These are phyloP conservation scores for Harlomillsia oculata DNA, from an alignment of 1,140 invertebrate species.

Conservation along the genomic window DNA sequence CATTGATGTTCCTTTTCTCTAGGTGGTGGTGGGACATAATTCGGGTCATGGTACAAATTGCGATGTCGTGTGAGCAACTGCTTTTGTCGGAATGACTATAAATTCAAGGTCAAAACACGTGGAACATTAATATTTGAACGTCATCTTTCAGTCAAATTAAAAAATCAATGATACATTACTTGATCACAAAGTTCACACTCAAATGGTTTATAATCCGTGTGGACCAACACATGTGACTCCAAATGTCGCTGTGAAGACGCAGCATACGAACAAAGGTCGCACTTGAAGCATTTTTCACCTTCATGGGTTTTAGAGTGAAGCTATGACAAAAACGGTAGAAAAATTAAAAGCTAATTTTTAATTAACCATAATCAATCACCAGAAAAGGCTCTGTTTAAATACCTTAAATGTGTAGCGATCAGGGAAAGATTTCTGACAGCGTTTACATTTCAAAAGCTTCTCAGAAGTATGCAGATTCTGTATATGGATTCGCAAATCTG, in stretches of 20 bases:
- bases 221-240: conserved; percentile 92
- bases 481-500: conserved; percentile 89
- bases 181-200: conserved; percentile 72
- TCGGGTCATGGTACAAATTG: conserved; percentile 86
- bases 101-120: neutral
- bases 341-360: conserved; percentile 4
- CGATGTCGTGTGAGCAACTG: conserved; percentile 82
- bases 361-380: too few species aligned
- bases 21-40: conserved; percentile 78
- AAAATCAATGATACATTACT: conserved; percentile 36
- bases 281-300: conserved; percentile 95
- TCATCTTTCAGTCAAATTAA: neutral
- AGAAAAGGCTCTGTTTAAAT: neutral
- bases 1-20: conserved; percentile 85
- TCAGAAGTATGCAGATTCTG: conserved; percentile 93
- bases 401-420: conserved; percentile 60
- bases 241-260: conserved; percentile 83
- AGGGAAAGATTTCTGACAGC: conserved; percentile 84
- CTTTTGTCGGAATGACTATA: conserved; percentile 73
- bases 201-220: conserved; percentile 86
- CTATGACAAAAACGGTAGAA: conserved; percentile 38
- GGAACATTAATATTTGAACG: conserved; percentile 41
- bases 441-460: conserved; percentile 79
- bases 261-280: conserved; percentile 87
- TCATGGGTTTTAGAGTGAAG: conserved; percentile 80